Conservation (phyloP, 2,888 invertebrate genomes). For the Rhaphigaster nebulosa region DNA sequence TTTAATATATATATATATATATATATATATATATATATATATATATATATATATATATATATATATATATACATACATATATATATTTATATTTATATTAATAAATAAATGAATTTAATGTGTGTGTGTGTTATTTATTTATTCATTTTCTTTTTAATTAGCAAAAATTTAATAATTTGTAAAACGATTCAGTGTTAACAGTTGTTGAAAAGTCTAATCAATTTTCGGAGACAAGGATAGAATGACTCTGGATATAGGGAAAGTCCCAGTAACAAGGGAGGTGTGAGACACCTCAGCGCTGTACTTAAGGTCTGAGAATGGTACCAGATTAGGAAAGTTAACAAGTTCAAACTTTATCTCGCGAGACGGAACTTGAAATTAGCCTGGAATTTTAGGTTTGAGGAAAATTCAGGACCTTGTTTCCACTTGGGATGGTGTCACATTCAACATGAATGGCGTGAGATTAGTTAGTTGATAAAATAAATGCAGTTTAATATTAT, state of each 20-base stretch:
- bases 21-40: too few species aligned
- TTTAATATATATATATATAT: too few species aligned
- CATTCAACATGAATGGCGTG: not conserved
- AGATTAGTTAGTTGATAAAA: conserved; percentile 20
- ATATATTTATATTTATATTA: too few species aligned
- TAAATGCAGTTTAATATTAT: not conserved
- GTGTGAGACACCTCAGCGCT: not conserved
- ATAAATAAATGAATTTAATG: too few species aligned
- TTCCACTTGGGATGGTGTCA: not conserved
- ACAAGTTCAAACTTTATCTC: conserved; percentile 41
- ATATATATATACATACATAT: too few species aligned
- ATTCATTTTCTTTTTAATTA: too few species aligned
- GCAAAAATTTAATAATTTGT: too few species aligned
- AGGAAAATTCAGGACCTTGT: conserved; percentile 16
- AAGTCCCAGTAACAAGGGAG: not conserved
- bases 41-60: too few species aligned
- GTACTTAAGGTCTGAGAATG: conserved; percentile 18
- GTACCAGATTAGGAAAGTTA: conserved; percentile 26
- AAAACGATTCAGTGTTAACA: too few species aligned
- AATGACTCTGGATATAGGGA: not conserved
- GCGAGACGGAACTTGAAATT: not conserved
- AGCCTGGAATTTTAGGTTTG: conserved; percentile 23
- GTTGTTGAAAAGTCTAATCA: not conserved
- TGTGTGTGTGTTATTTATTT: too few species aligned
- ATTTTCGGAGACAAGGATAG: not conserved